Evolutionary conservation across 2,797 vertebrate species (phyloP).

Genomic region (Pithecia hirsuta): DNA sequence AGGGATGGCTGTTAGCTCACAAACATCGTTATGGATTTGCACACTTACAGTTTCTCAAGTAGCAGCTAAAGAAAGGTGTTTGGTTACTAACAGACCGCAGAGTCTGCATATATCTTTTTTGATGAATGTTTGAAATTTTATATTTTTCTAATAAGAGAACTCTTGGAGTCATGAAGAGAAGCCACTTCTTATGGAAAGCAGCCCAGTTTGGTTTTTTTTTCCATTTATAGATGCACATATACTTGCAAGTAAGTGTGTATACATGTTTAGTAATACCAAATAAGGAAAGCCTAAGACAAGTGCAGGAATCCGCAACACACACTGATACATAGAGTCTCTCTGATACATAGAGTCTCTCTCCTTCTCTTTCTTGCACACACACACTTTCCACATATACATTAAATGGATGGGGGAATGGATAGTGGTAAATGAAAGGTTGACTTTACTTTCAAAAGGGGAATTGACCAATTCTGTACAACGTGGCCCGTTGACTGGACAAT

Average conservation of each 20-base stretch:
- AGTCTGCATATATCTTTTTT: background rate
- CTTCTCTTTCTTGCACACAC: background rate
- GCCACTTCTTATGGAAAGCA: constrained; percentile 1
- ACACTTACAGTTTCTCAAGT: constrained; percentile 38
- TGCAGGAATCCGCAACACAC: constrained; percentile 36
- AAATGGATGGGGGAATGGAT: background rate
- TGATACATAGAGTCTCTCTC: background rate
- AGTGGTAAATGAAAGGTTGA: constrained; percentile 49
- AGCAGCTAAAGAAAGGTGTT: constrained; percentile 11
- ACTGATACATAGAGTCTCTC: background rate
- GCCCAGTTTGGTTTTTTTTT: constrained; percentile 38
- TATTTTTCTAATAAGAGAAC: constrained; percentile 53
- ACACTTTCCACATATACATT: background rate
- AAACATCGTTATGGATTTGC: background rate
- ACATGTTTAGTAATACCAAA: constrained; percentile 57
- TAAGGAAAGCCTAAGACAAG: constrained; percentile 59
- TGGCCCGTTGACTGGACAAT: constrained; percentile 26
- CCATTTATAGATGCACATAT: background rate
- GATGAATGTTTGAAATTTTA: constrained; percentile 1
- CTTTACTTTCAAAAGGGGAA: constrained; percentile 57
- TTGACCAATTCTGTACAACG: constrained; percentile 44
- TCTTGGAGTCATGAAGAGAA: constrained; percentile 28
- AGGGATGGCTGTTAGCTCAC: background rate
- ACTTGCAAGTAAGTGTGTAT: background rate
- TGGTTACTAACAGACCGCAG: background rate